Base-by-base conservation (phyloP, 2,797 vertebrate species). In the Nothura maculosa region DNA sequence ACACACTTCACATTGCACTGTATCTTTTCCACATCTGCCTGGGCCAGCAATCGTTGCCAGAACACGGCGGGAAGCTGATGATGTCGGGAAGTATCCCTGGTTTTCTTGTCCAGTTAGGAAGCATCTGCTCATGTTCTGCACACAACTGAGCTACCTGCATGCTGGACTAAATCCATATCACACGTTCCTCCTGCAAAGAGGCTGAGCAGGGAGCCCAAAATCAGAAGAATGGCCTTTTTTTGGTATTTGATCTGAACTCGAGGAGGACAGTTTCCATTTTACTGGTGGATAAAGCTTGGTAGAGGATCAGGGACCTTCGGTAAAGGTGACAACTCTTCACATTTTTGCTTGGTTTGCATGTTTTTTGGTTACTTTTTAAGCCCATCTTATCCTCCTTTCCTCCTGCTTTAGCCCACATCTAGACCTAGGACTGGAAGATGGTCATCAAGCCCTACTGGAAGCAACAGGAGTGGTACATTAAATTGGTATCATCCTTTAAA, bases 401-500 rank as follows among this genome's bases (percentile, higher is more conserved):
- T 58, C 19, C 32, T 58, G 20, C 38, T 89, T 40, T 8, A 89
- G 40, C 42, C 52, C 30, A 38, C 0, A 0, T 47, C n/a, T 69
- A 90, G 66, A 55, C 10, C 58, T 9, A 75, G 58, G n/a, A 70
- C 69, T 72, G 84, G 67, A 84, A 87, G 68, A 1, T 70, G 80
- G 68, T 89, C 40, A 91, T 95, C 89, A 92, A 92, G 67, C 27
- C 68, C 85, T 93, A 93, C 0, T 95, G 85, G 74, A 94, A 92
- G 40, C 47, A 94, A 74, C 79, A 87, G 75, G 47, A 94, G n/a
- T 6, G 24, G 75, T 93, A 68, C 40, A 40, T 40, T 40, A 40
- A 40, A 40, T 40, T 14, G 40, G 40, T 13, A 40, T 40, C 12
- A 40, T 40, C 40, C 40, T 40, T 40, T 40, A 40, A 40, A 89